Evolutionary conservation across 2,113 vertebrate species (phyloP).

Genomic region (Entomyzon cyanotis): DNA sequence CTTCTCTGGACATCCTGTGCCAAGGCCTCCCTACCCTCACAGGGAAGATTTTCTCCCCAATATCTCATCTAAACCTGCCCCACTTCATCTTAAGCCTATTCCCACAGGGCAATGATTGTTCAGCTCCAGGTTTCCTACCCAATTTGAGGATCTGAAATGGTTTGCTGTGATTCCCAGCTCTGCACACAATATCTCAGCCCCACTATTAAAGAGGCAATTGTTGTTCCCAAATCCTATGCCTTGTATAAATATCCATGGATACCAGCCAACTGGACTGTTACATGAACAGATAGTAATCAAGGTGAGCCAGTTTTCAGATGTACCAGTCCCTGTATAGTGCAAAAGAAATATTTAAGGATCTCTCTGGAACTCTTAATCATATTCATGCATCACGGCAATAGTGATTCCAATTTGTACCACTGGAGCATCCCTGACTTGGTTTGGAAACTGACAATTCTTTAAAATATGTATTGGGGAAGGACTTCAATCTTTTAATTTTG

Average conservation of each 20-base stretch:
- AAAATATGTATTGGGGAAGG: not conserved
- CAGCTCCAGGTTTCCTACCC: not conserved
- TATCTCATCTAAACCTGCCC: not conserved
- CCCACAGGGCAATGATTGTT: not conserved
- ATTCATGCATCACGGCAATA: not conserved
- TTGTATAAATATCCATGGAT: not conserved
- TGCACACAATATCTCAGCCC: not conserved
- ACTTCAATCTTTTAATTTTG: not conserved
- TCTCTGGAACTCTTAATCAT: not conserved
- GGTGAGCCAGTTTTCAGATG: not conserved
- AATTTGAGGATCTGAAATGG: not conserved
- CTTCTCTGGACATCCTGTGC: not conserved
- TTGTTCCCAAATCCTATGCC: not conserved
- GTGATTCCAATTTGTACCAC: not conserved
- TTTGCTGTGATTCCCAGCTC: not conserved
- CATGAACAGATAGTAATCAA: not conserved
- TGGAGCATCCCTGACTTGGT: not conserved
- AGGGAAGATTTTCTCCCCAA: not conserved
- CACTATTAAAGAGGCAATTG: not conserved
- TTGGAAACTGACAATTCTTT: not conserved
- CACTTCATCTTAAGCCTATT: not conserved
- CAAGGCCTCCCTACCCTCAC: fast-evolving
- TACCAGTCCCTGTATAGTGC: not conserved
- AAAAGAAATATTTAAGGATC: not conserved
- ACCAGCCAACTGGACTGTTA: not conserved